phyloP scores from a whole-genome alignment of 2,113 vertebrate species.

The Gavia stellata region DNA sequence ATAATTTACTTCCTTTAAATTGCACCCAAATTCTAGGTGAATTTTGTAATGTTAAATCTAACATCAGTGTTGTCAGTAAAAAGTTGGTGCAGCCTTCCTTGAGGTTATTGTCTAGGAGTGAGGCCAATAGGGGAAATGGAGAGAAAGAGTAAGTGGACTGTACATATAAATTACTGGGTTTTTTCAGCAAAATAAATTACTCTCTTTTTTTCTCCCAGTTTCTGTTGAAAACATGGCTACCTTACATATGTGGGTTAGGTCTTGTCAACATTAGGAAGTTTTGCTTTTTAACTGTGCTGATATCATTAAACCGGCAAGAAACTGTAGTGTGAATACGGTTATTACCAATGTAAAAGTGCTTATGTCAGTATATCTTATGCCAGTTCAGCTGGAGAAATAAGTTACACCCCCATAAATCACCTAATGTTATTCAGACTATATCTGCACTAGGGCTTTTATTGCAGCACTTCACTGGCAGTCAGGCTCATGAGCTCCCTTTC shows the following conservation, averaged over 20 bases:
- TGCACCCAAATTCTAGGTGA: background rate
- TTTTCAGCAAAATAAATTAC: background rate
- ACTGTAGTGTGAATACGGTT: background rate
- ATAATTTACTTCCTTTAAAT: background rate
- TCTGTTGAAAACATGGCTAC: background rate
- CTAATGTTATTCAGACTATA: background rate
- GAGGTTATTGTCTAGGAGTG: background rate
- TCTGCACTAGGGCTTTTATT: background rate
- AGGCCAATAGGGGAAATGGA: background rate
- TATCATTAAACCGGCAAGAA: background rate
- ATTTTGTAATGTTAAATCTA: background rate
- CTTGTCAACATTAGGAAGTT: background rate
- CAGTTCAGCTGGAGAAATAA: background rate
- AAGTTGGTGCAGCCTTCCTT: background rate
- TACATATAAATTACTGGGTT: background rate
- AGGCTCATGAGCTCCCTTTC: background rate
- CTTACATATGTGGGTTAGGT: background rate
- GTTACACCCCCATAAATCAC: background rate
- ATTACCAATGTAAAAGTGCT: background rate
- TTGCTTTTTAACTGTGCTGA: background rate
- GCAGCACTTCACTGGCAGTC: background rate
- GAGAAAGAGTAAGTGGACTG: background rate
- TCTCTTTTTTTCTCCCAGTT: accelerated
- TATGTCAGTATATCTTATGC: background rate
- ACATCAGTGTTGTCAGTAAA: background rate